phyloP scores from a whole-genome alignment of 2,888 invertebrate genomes.

The Noctua pronuba region DNA sequence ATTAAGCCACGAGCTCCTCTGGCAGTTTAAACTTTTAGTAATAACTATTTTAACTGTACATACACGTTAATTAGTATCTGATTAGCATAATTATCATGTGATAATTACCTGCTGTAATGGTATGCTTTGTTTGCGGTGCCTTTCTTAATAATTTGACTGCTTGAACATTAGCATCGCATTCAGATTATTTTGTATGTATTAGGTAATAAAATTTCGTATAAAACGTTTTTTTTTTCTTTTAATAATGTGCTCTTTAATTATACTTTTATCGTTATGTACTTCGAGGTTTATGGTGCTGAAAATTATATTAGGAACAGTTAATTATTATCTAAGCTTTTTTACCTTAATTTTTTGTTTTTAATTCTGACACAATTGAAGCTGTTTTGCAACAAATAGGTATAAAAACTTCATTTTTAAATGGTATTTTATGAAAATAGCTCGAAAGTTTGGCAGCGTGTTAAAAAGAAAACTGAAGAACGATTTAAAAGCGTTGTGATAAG shows the following conservation, averaged over 20 bases:
- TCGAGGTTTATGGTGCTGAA: neutral
- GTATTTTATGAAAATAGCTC: neutral
- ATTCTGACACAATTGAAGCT: neutral
- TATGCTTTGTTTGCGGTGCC: slow-evolving; percentile 20
- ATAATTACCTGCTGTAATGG: slow-evolving; percentile 42
- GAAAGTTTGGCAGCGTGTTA: neutral
- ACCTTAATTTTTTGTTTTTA: neutral
- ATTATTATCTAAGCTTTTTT: neutral
- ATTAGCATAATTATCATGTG: slow-evolving; percentile 49
- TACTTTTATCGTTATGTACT: neutral
- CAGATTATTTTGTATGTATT: slow-evolving; percentile 28
- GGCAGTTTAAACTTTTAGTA: slow-evolving; percentile 21
- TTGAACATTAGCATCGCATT: slow-evolving; percentile 26
- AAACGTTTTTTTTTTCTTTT: neutral
- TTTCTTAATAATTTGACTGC: slow-evolving; percentile 30
- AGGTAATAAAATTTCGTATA: slow-evolving; percentile 10
- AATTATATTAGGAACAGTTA: neutral
- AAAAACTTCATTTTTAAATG: neutral
- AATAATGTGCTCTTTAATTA: neutral
- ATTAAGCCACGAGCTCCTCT: too few relatives aligned
- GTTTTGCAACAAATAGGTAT: neutral
- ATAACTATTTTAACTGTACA: slow-evolving; percentile 37
- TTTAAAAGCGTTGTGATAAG: slow-evolving; percentile 18
- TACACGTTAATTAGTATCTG: slow-evolving; percentile 54
- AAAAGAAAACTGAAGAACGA: slow-evolving; percentile 9